Evolutionary conservation across 2,888 invertebrate species (phyloP), one percentile per base, ranked within the genome.

Genomic region (Drosophila engyochracea): DNA sequence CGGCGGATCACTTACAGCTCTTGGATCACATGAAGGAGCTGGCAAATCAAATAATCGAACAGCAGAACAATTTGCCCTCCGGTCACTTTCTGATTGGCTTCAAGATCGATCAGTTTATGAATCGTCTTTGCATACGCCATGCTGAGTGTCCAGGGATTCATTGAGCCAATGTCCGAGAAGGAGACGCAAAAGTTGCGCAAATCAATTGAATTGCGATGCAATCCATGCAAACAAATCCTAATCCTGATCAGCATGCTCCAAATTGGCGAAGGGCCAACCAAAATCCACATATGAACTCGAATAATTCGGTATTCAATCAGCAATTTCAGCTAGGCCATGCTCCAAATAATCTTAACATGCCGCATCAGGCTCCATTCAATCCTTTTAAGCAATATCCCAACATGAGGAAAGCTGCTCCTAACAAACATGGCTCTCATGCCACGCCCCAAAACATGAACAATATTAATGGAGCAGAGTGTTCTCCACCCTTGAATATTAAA

Each of bases 11-110:
- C 14, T 44, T 85, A n/a, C 70, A 73, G 0, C 67, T 85, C 16
- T 58, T 85, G 60, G 78, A 90, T 19, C 78, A 85, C 47, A 75
- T 85, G 89, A 68, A 60, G 60, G 78, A 85, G 0, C 55, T 85
- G 54, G 89, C 90, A 0, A 65, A 71, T 31, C 57, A 88, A 30
- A 60, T 88, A 0, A 90, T 85, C 53, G 73, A 80, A 4, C 25
- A 55, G 35, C 74, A 82, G 22, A 28, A 66, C 0, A 2, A 55
- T 7, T 44, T 83, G 33, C 47, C 59, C 0, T 47, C 68, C 1
- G 67, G 30, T 3, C 51, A 74, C 12, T 90, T 90, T 67, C 55
- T 72, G 9, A 75, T 85, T 35, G 85, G 90, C 22, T 85, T 90
- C 49, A 88, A 85, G 52, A 47, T 63, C 0, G 51, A 76, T 30